Evolutionary conservation across 2,113 vertebrate genomes (phyloP).

Genomic region (Natator depressus): DNA sequence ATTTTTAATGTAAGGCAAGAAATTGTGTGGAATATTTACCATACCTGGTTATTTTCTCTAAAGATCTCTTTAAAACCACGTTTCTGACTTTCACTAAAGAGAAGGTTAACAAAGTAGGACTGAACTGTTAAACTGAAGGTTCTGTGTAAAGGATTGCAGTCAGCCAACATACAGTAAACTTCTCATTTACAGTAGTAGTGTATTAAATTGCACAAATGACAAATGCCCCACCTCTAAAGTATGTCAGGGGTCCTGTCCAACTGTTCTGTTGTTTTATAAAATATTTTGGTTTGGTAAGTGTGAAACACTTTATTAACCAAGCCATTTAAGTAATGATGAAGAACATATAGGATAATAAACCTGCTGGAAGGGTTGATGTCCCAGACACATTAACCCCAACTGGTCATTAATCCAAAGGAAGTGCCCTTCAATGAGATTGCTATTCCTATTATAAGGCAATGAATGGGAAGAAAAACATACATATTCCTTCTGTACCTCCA

Average conservation of each 20-base stretch:
- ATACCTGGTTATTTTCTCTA: not conserved
- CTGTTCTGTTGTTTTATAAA: conserved; percentile 27
- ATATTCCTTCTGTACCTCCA: conserved; percentile 6
- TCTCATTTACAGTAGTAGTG: not conserved
- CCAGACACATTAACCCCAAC: conserved; percentile 50
- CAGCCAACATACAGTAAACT: not conserved
- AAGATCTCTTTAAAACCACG: conserved; percentile 26
- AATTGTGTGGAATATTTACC: not conserved
- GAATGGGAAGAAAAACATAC: conserved; percentile 21
- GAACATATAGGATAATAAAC: conserved; percentile 59
- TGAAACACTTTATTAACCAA: conserved; percentile 50
- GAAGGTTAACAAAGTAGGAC: conserved; percentile 16
- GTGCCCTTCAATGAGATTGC: not conserved
- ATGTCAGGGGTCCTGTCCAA: not conserved
- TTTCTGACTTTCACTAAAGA: conserved; percentile 19
- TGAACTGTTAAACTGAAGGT: not conserved
- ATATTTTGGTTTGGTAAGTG: conserved; percentile 38
- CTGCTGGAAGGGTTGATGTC: conserved; percentile 53
- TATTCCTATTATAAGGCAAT: conserved; percentile 54
- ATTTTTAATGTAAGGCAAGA: not conserved
- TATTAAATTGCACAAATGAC: conserved; percentile 4
- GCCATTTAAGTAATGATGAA: conserved; percentile 49
- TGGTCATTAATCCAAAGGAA: conserved; percentile 68
- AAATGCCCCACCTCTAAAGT: not conserved
- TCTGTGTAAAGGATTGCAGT: conserved; percentile 1